phyloP scores from a whole-genome alignment of 2,797 vertebrate species.

The Aeoliscus strigatus region DNA sequence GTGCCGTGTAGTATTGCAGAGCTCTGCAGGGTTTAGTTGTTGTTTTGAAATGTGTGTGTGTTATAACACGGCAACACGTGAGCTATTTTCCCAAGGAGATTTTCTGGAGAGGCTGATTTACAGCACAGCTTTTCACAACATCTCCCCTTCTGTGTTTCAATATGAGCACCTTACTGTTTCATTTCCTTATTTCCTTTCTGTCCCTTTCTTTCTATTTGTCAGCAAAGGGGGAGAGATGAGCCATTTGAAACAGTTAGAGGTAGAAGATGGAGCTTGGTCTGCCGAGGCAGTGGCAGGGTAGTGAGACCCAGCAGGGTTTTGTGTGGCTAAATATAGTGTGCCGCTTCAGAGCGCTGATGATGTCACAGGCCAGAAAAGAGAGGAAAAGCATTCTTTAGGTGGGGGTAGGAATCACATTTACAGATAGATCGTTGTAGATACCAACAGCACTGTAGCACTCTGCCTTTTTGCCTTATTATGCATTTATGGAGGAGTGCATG shows the following conservation, averaged over 20 bases:
- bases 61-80: conserved; percentile 53
- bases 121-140: conserved; percentile 57
- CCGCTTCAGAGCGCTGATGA: conserved; percentile 73
- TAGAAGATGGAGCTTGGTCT: conserved; percentile 47
- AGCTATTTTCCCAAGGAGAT: conserved; percentile 46
- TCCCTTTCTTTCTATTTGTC: conserved; percentile 13
- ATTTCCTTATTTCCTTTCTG: conserved; percentile 45
- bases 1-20: conserved; percentile 59
- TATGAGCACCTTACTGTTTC: too few species aligned
- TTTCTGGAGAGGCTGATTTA: conserved; percentile 65
- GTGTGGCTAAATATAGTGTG: conserved; percentile 77
- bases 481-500: not conserved
- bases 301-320: conserved; percentile 68
- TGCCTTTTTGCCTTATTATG: conserved; percentile 1
- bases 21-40: conserved; percentile 45
- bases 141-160: conserved; percentile 44
- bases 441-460: not conserved
- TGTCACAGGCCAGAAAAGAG: conserved; percentile 66
- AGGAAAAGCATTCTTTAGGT: too few species aligned
- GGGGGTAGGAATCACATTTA: conserved; percentile 29
- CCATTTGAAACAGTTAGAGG: conserved; percentile 44
- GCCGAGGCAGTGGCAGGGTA: conserved; percentile 69
- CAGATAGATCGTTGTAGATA: conserved; percentile 31
- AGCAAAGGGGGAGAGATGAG: conserved; percentile 43
- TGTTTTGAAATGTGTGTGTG: conserved; percentile 44